A percentile compares a stretch with the other conserved stretches of the same genome.
These are phyloP conservation scores for Lasioglossum marginatum DNA, from an alignment of 2,888 invertebrate genomes.

Conservation along the genomic window DNA sequence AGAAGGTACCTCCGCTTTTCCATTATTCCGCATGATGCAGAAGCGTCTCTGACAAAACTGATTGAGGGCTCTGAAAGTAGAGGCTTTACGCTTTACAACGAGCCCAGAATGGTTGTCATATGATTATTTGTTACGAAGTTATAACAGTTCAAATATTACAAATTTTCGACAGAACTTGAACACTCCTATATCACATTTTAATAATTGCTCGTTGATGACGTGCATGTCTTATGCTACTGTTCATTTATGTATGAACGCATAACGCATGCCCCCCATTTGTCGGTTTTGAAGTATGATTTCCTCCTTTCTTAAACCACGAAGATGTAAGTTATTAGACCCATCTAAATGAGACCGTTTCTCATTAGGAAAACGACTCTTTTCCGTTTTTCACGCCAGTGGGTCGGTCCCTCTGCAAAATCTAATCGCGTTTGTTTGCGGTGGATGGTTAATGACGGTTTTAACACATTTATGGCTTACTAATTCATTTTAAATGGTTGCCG, in stretches of 20 bases:
- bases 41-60: too few species aligned
- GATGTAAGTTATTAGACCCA: not conserved
- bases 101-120: not conserved
- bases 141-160: not conserved
- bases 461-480: not conserved
- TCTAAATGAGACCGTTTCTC: not conserved
- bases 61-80: too few species aligned
- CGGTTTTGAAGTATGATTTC: not conserved
- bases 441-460: not conserved
- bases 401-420: not conserved
- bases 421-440: not conserved
- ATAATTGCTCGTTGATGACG: not conserved
- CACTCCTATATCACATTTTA: not conserved
- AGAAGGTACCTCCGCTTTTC: too few species aligned
- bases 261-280: not conserved
- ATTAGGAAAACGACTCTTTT: not conserved
- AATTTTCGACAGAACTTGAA: not conserved
- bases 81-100: not conserved
- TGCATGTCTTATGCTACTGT: not conserved
- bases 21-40: too few species aligned
- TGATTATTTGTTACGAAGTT: not conserved
- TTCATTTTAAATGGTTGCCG: not conserved
- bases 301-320: not conserved
- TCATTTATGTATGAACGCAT: not conserved
- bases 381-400: not conserved